A percentile compares a stretch with the other conserved stretches of the same genome.
Conservation (phyloP, 2,888 invertebrate species). For the Stegana nigrithorax region DNA sequence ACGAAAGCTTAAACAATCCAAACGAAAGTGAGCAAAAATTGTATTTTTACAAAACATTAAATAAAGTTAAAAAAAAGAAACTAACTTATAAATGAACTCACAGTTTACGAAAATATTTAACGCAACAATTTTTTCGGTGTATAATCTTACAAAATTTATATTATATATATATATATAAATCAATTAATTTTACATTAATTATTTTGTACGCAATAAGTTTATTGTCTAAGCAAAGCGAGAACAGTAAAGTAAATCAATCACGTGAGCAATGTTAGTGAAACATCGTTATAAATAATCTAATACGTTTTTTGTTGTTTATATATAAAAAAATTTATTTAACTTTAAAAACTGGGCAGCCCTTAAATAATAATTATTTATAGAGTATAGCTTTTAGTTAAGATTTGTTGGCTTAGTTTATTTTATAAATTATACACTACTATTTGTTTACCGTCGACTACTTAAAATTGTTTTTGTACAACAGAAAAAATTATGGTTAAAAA, state of each 20-base stretch:
- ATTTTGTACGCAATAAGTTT: background rate
- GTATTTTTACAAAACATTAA: background rate
- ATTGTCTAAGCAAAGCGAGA: background rate
- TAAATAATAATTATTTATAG: background rate
- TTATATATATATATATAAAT: background rate
- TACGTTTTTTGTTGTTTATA: conserved; percentile 8
- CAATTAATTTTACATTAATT: background rate
- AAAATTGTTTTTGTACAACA: background rate
- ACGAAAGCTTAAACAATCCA: conserved; percentile 10
- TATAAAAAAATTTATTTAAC: background rate
- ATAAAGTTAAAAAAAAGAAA: background rate
- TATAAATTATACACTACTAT: background rate
- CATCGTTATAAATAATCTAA: background rate
- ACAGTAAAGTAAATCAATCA: background rate
- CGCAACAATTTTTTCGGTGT: conserved; percentile 10
- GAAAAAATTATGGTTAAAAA: background rate
- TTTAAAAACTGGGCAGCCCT: background rate
- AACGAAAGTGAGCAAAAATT: background rate
- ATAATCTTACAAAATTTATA: background rate
- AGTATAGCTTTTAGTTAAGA: background rate
- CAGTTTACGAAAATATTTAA: background rate
- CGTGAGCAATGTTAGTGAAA: background rate
- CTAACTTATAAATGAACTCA: too few species aligned
- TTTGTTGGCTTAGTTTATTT: background rate
- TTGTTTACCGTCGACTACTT: background rate